These are phyloP conservation scores for Echinarachnius parma DNA, from an alignment of 53 echinoderm and acorn worm genomes.

Conservation along the genomic window DNA sequence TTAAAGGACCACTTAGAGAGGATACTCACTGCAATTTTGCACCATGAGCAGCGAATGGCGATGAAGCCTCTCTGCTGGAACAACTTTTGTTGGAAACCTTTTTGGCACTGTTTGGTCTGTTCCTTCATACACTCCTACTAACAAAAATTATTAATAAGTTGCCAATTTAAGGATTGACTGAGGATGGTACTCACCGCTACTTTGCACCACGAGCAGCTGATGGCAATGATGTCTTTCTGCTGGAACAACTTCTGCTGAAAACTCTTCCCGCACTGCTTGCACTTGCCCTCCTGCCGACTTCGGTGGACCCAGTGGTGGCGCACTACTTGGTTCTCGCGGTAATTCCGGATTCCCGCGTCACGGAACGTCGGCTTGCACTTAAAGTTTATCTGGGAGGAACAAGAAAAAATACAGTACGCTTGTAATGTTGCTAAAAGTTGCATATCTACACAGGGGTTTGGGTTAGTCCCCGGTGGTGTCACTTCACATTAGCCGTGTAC, in stretches of 20 bases:
- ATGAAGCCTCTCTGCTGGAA: slow-evolving; percentile 93
- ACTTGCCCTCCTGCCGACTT: slow-evolving; percentile 94
- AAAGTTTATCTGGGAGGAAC: slow-evolving; percentile 95
- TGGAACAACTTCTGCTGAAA: slow-evolving; percentile 99
- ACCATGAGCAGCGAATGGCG: slow-evolving; percentile 95
- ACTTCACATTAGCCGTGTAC: too few species aligned
- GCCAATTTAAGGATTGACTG: too few species aligned
- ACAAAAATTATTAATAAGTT: background rate
- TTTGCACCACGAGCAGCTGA: slow-evolving; percentile 99
- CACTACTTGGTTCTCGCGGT: slow-evolving; percentile 93
- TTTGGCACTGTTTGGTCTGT: slow-evolving; percentile 84
- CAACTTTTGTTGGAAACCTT: slow-evolving; percentile 87
- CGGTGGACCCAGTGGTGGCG: slow-evolving; percentile 99
- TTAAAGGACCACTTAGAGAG: too few species aligned
- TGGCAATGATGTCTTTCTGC: slow-evolving; percentile 98
- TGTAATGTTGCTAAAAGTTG: too few species aligned
- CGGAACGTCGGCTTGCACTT: slow-evolving; percentile 99
- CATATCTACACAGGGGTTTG: too few species aligned
- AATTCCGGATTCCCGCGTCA: slow-evolving; percentile 97
- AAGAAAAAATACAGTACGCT: too few species aligned
- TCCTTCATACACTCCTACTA: background rate
- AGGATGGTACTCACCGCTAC: slow-evolving; percentile 99
- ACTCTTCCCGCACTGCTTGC: slow-evolving; percentile 93
- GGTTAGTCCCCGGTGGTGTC: too few species aligned
- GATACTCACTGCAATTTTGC: slow-evolving; percentile 99